These are phyloP conservation scores for Malaclemys terrapin DNA, from an alignment of 2,113 vertebrate genomes.

Conservation along the genomic window DNA sequence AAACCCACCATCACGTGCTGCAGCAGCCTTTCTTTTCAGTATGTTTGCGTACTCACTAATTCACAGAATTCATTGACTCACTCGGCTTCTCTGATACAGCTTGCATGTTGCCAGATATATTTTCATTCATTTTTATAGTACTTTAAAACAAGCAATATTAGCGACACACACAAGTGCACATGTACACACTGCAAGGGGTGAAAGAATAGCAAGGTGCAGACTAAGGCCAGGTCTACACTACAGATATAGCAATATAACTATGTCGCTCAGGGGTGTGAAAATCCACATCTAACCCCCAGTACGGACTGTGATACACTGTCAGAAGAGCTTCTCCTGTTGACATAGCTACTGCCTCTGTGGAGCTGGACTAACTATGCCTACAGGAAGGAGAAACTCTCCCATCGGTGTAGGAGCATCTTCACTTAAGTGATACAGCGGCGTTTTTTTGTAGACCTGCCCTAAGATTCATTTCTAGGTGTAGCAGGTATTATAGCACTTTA, in stretches of 20 bases:
- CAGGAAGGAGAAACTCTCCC: neutral
- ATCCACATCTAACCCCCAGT: neutral
- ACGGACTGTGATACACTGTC: neutral
- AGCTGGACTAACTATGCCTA: neutral
- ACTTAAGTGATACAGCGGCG: neutral
- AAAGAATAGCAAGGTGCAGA: neutral
- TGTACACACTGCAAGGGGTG: accelerated
- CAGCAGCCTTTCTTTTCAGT: neutral
- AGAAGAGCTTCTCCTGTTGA: neutral
- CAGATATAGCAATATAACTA: neutral
- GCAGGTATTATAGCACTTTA: neutral
- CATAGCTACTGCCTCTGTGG: neutral
- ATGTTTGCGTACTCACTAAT: neutral
- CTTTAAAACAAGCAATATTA: neutral
- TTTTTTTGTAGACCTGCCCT: neutral
- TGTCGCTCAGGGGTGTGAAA: neutral
- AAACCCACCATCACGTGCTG: accelerated
- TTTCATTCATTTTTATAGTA: neutral
- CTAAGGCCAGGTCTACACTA: neutral
- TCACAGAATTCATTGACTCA: neutral
- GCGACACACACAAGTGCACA: neutral
- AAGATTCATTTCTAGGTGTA: accelerated
- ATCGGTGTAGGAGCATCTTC: no score
- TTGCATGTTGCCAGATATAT: accelerated
- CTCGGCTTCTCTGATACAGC: accelerated